Base-by-base conservation (phyloP, 2,888 invertebrate species). In the Drosophila limbata region DNA sequence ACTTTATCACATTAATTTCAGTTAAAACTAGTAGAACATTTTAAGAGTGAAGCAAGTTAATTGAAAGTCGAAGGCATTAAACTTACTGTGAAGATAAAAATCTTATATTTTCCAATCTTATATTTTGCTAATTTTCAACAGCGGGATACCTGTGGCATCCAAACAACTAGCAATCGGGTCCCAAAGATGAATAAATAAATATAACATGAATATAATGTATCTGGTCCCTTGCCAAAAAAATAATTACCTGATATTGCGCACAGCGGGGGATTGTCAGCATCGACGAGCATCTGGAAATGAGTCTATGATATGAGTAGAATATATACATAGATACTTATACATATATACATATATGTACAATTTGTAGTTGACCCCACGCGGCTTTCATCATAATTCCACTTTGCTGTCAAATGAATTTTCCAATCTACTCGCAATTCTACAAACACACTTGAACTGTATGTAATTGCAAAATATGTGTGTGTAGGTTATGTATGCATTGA, bases 141-240 rank as follows among this genome's bases (percentile, higher is more conserved):
- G 63, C 74, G 72, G 67, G 67, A 45, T 35, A 51, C 71, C 66
- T 74, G 52, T 42, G 56, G 50, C 55, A 44, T 10, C 33, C 21
- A 44, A 13, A 1, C 19, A 25, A n/a, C 21, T 35, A 35, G 17
- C 9, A 44, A 21, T 31, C 28, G 17, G 40, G 52, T 15, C 31
- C 28, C 51, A 15, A 13, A 47, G 57, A 19, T 37, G 48, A 72
- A 40, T 9, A 39, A 28, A 40, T 42, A 31, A 55, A 17, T 17
- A 28, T 5, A 25, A 6, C 25, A 25, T 6, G 1, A 5, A 25
- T 15, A 52, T 47, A 61, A 66, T 52, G 57, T 69, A 62, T 61
- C 60, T 78, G 77, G 77, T 65, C 71, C 64, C 68, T 78, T 78
- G 78, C 78, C 78, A 77, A 77, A 75, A 78, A 61, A 71, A 75